Evolutionary conservation across 2,113 vertebrate species (phyloP).

Genomic region (Mus pahari): DNA sequence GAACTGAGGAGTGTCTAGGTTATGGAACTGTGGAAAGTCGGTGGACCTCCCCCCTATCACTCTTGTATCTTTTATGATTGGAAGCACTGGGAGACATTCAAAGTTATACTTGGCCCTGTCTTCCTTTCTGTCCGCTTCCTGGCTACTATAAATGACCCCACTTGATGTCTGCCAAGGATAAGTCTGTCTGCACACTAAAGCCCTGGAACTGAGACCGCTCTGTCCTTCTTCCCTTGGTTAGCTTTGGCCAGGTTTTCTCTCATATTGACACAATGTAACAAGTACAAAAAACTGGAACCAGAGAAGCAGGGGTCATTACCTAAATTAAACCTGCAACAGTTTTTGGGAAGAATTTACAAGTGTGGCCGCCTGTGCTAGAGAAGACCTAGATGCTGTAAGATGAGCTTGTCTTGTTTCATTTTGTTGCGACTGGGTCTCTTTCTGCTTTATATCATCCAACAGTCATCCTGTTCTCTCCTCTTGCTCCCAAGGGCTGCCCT

Average conservation of each 20-base stretch:
- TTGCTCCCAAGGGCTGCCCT: not conserved
- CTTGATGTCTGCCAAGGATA: not conserved
- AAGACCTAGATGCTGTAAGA: not conserved
- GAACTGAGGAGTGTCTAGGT: too few species aligned
- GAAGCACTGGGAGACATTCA: not conserved
- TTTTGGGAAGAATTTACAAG: not conserved
- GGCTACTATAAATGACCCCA: not conserved
- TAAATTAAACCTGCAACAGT: not conserved
- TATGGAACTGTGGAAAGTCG: not conserved
- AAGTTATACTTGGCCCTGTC: not conserved
- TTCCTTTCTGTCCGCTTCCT: not conserved
- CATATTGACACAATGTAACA: not conserved
- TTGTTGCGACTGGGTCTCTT: not conserved
- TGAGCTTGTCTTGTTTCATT: not conserved
- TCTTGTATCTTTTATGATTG: not conserved
- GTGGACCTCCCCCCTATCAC: not conserved
- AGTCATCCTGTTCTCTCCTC: not conserved
- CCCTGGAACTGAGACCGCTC: not conserved
- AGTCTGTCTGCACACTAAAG: not conserved
- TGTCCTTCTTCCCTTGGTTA: not conserved
- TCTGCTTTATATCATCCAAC: not conserved
- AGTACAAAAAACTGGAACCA: not conserved
- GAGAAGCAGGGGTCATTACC: not conserved
- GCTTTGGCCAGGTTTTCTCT: not conserved
- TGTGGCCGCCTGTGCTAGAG: not conserved